A percentile compares a stretch with the other conserved stretches of the same genome.
phyloP scores from a whole-genome alignment of 1,140 invertebrate genomes.

The Drosophila oshimai region DNA sequence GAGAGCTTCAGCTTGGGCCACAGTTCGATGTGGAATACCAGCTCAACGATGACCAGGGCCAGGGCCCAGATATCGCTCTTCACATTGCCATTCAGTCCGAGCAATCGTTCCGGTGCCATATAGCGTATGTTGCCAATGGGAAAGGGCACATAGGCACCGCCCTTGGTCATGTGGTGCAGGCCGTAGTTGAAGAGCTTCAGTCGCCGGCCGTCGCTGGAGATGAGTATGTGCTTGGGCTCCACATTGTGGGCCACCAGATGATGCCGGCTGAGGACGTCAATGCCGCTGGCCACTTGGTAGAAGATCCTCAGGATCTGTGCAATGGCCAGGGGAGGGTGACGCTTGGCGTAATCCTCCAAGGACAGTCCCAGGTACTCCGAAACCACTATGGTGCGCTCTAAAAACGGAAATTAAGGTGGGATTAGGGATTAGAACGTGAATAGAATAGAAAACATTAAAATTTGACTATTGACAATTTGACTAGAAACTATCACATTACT shows the following conservation, averaged over 20 bases:
- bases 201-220: conserved; percentile 87
- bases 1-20: conserved; percentile 89
- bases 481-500: no score
- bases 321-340: conserved; percentile 82
- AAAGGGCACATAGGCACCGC: conserved; percentile 88
- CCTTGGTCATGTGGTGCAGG: conserved; percentile 94
- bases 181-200: conserved; percentile 97
- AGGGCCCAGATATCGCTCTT: conserved; percentile 96
- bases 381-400: conserved; percentile 95
- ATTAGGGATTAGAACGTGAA: background rate
- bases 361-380: conserved; percentile 92
- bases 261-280: conserved; percentile 89
- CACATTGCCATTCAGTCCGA: conserved; percentile 85
- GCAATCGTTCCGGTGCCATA: conserved; percentile 92
- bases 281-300: conserved; percentile 88
- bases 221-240: conserved; percentile 91
- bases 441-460: no score
- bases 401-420: background rate
- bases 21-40: conserved; percentile 86
- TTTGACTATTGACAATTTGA: no score
- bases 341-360: conserved; percentile 82
- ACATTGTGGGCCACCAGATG: conserved; percentile 92
- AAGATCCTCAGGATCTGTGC: conserved; percentile 85
- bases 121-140: conserved; percentile 93
- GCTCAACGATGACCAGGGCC: conserved; percentile 93